These are phyloP conservation scores for Clarias macrocephalus DNA, from an alignment of 2,113 vertebrate species.

Conservation along the genomic window DNA sequence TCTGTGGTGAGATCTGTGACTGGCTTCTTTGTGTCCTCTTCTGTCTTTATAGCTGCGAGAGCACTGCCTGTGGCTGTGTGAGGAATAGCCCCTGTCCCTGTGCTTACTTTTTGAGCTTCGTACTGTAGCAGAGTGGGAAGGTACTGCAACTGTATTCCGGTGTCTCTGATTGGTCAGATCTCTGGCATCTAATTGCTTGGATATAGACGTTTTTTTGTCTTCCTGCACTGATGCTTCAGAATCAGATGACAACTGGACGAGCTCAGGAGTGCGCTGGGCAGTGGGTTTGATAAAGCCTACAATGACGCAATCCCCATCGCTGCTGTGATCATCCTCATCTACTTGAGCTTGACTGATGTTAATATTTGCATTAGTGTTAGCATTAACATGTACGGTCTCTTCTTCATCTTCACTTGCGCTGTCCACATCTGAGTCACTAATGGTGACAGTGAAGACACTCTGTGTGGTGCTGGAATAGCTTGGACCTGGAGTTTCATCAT, in stretches of 20 bases:
- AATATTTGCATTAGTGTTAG: slow-evolving; percentile 46
- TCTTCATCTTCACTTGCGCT: slow-evolving; percentile 77
- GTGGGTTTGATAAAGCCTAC: slow-evolving; percentile 87
- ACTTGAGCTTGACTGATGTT: background rate
- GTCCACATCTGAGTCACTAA: slow-evolving; percentile 77
- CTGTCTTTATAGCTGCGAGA: slow-evolving; percentile 72
- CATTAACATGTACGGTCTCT: slow-evolving; percentile 33
- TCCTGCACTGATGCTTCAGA: slow-evolving; percentile 79
- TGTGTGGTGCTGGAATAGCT: slow-evolving; percentile 80
- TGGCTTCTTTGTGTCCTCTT: slow-evolving; percentile 62
- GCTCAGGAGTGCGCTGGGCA: slow-evolving; percentile 88
- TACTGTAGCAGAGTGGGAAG: slow-evolving; percentile 27
- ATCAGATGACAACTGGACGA: slow-evolving; percentile 90
- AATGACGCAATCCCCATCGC: slow-evolving; percentile 87
- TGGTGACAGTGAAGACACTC: slow-evolving; percentile 62
- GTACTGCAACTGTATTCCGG: background rate
- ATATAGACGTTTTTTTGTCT: slow-evolving; percentile 67
- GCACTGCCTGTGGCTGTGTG: slow-evolving; percentile 65
- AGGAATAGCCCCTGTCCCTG: slow-evolving; percentile 69
- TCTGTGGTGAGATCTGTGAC: slow-evolving; percentile 66
- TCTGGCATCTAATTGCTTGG: slow-evolving; percentile 53
- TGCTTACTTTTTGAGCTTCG: slow-evolving; percentile 58
- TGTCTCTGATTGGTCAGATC: slow-evolving; percentile 52
- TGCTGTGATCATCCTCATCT: slow-evolving; percentile 61
- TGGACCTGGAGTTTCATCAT: slow-evolving; percentile 92